phyloP scores from a whole-genome alignment of 2,113 vertebrate species.

The Catharus fuscescens region DNA sequence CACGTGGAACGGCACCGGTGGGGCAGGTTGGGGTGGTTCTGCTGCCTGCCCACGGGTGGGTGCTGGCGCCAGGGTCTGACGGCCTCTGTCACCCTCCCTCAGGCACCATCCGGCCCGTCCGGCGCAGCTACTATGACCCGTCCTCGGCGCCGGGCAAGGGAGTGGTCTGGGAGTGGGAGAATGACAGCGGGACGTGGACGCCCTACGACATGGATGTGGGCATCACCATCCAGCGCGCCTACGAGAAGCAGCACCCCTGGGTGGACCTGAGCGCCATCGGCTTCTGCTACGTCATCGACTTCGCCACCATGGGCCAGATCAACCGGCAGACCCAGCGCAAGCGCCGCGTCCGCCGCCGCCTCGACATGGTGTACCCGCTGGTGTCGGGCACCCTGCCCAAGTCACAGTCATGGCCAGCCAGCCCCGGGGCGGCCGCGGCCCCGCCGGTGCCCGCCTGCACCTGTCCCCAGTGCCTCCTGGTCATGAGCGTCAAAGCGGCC shows the following conservation, averaged over 20 bases:
- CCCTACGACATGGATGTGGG: conserved; percentile 81
- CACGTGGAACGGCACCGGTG: fast-evolving
- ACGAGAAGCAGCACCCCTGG: conserved; percentile 80
- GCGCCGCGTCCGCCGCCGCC: conserved; percentile 84
- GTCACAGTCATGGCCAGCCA: conserved; percentile 78
- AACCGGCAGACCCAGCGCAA: conserved; percentile 83
- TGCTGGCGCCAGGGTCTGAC: not conserved
- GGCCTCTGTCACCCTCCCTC: not conserved
- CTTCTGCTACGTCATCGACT: conserved; percentile 81
- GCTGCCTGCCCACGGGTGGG: not conserved
- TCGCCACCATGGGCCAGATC: conserved; percentile 82
- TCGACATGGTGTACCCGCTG: conserved; percentile 83
- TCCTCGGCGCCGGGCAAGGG: conserved; percentile 77
- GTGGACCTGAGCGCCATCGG: conserved; percentile 80
- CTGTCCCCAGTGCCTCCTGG: conserved; percentile 91
- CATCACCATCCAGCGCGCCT: conserved; percentile 80
- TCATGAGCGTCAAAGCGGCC: conserved; percentile 83
- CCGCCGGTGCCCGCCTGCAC: conserved; percentile 79
- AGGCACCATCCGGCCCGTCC: conserved; percentile 81
- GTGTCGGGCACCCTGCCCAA: conserved; percentile 80
- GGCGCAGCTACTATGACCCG: conserved; percentile 78
- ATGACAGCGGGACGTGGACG: conserved; percentile 76
- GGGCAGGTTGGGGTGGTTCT: not conserved
- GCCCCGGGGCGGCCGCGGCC: conserved; percentile 12
- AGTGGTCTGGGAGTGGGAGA: conserved; percentile 83